These are phyloP conservation scores for Myathropa florea DNA, from an alignment of 2,888 invertebrate genomes.

Conservation along the genomic window DNA sequence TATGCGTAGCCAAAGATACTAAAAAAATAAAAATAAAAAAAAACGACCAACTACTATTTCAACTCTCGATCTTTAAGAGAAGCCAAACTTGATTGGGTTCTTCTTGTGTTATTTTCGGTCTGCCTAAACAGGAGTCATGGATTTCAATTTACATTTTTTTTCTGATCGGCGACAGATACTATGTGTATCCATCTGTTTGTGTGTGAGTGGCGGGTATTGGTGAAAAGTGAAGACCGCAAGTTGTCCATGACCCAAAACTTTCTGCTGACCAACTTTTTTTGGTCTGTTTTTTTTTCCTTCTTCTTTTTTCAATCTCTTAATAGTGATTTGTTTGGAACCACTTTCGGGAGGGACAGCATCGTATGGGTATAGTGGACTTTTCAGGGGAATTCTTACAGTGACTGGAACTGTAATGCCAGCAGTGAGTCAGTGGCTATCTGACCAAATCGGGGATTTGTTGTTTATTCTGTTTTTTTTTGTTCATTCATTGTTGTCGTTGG, in stretches of 20 bases:
- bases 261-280: conserved; percentile 59
- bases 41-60: conserved; percentile 22
- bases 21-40: conserved; percentile 3
- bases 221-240: conserved; percentile 59
- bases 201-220: conserved; percentile 11
- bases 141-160: conserved; percentile 46
- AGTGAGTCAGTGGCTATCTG: conserved; percentile 45
- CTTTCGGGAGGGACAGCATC: conserved; percentile 32
- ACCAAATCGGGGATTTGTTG: conserved; percentile 24
- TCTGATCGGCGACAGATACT: conserved; percentile 13
- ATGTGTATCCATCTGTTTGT: background rate
- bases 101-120: conserved; percentile 1
- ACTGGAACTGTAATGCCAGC: conserved; percentile 8
- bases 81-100: conserved; percentile 41
- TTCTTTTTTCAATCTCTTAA: background rate
- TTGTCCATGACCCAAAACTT: conserved; percentile 67
- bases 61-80: conserved; percentile 60
- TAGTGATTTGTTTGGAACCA: conserved; percentile 20
- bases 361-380: conserved; percentile 3
- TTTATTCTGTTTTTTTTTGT: background rate
- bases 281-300: conserved; percentile 3
- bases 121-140: conserved; percentile 37
- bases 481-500: background rate
- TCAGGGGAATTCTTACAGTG: conserved; percentile 31
- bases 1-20: conserved; percentile 13